Evolutionary conservation across 1,140 invertebrate genomes (phyloP), one percentile per base, ranked within the genome.

Genomic region (Ganaspis sp.): DNA sequence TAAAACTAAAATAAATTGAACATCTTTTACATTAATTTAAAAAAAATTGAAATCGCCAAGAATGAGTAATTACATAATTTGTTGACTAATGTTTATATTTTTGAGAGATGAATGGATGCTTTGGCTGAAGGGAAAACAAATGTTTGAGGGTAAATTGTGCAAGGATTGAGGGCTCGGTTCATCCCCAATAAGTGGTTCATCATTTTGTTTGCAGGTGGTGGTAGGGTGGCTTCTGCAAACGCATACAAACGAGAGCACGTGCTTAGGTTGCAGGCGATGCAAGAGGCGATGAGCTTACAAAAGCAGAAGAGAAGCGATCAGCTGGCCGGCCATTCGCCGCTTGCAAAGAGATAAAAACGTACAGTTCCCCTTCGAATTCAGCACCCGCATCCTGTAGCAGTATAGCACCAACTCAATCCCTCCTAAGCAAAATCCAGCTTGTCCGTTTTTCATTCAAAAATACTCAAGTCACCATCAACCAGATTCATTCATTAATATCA

Each of bases 371-470:
- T 77, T 82, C 82, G 74, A 53, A 77, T 58, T 82, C 75, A 54
- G 74, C 73, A 81, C 81, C 83, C 83, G 83, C 83, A 84, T 84
- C 83, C 83, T 84, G 83, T 84, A 69, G 70, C 71, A 0, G 82
- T 84, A 82, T 84, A 69, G 70, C 71, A 0, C 12, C 37, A 37
- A 49, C 45, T 40, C 40, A 9, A 69, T 70, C 75, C 76, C 81
- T 76, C 77, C 83, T 12, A 29, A 64, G 80, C 78, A 84, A 82
- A 82, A 84, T 84, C 78, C 78, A 71, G 78, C 69, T 74, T 40
- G 75, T 80, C 80, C 82, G 80, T 82, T 81, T 81, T 79, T 77
- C 83, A 81, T 85, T 73, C 84, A 78, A 84, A 84, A 64, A 29
- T 4, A 74, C 79, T 72, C 84, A 81, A 85, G 84, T 85, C 84